Evolutionary conservation across 1,140 invertebrate species (phyloP).

Genomic region (Tribolium castaneum): DNA sequence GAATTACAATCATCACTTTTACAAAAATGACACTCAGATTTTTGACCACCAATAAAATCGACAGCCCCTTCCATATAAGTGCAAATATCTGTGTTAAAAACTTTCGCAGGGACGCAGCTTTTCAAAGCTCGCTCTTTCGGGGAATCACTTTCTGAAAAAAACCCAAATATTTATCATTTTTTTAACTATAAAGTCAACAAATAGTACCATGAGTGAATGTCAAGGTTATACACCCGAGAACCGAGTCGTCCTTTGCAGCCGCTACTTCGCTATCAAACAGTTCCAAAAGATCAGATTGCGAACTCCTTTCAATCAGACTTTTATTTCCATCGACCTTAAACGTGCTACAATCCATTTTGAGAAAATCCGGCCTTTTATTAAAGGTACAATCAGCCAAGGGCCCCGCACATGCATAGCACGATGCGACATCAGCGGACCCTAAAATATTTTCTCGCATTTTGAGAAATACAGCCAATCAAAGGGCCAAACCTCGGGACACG

Average conservation of each 20-base stretch:
- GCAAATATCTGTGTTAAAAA: neutral
- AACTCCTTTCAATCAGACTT: neutral
- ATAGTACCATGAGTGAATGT: neutral
- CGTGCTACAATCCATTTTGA: constrained; percentile 11
- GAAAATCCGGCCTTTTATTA: neutral
- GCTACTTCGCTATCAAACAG: neutral
- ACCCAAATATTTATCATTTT: neutral
- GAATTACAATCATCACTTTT: neutral
- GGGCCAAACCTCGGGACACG: neutral
- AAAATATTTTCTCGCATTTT: neutral
- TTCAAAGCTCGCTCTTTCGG: neutral
- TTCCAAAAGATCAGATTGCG: neutral
- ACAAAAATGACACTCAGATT: neutral
- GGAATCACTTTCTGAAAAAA: neutral
- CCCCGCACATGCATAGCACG: constrained; percentile 2
- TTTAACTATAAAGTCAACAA: neutral
- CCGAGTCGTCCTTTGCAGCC: neutral
- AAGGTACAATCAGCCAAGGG: neutral
- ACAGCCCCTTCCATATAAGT: neutral
- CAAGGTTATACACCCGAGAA: neutral
- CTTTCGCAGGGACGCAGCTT: neutral
- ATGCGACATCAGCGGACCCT: neutral
- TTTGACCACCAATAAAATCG: neutral
- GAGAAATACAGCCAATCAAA: neutral
- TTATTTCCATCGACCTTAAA: neutral